These are phyloP conservation scores for Cottoperca gobio DNA, from an alignment of 2,797 vertebrate species.

Conservation along the genomic window DNA sequence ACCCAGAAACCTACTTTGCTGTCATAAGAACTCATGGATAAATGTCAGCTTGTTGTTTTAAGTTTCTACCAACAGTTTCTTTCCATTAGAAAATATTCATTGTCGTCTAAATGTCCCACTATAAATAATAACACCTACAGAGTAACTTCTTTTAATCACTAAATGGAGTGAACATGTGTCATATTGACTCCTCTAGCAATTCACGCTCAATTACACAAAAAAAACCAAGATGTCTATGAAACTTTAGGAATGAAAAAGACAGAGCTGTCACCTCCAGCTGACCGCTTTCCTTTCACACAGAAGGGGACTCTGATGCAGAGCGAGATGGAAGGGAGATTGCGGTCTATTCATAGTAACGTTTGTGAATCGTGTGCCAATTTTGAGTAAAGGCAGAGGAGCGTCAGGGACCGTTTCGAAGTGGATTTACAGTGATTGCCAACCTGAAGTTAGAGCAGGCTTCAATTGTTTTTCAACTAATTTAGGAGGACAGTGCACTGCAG, in stretches of 20 bases:
- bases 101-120: neutral
- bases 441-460: neutral
- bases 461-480: neutral
- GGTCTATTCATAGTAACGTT: constrained; percentile 47
- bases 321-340: constrained; percentile 29
- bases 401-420: constrained; percentile 19
- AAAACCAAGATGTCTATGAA: neutral
- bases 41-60: constrained; percentile 21
- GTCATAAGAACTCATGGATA: neutral
- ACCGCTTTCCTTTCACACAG: constrained; percentile 18
- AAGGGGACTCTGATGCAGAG: constrained; percentile 28
- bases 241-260: constrained; percentile 21
- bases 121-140: neutral
- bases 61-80: too few relatives aligned
- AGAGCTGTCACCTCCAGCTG: constrained; percentile 47
- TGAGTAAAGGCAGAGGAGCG: constrained; percentile 6
- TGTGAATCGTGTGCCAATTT: constrained; percentile 42
- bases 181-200: neutral
- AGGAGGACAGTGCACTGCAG: neutral
- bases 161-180: neutral
- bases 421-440: constrained; percentile 19
- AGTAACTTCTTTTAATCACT: neutral
- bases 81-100: neutral
- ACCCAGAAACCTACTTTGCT: constrained; percentile 58
- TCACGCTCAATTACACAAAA: neutral